Evolutionary conservation across 2,888 invertebrate genomes (phyloP).

Genomic region (Sesia apiformis): DNA sequence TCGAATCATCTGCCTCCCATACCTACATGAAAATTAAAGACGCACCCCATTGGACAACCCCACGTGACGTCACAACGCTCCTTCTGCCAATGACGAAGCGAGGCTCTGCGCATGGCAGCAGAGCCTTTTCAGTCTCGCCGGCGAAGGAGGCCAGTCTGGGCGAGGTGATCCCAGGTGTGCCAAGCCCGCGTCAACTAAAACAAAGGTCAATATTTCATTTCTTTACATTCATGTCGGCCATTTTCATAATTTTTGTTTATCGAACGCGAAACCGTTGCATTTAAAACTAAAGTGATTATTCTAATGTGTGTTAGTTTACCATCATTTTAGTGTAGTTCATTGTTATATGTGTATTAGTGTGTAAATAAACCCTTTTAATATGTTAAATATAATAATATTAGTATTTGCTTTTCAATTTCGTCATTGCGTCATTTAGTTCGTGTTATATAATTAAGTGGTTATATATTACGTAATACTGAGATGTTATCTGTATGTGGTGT

Average conservation of each 20-base stretch:
- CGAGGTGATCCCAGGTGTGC: constrained; percentile 66
- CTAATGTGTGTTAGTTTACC: too few species aligned
- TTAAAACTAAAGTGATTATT: too few species aligned
- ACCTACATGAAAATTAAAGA: constrained; percentile 65
- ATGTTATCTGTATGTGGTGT: constrained; percentile 10
- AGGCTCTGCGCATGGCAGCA: constrained; percentile 46
- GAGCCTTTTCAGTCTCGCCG: constrained; percentile 39
- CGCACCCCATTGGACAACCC: constrained; percentile 36
- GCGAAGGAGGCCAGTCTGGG: constrained; percentile 54
- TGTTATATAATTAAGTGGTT: constrained; percentile 21
- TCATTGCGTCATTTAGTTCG: not conserved
- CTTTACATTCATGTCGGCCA: constrained; percentile 21
- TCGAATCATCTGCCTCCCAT: constrained; percentile 50
- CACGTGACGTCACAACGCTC: constrained; percentile 51
- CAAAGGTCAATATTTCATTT: constrained; percentile 47
- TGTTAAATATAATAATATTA: not conserved
- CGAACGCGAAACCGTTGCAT: constrained; percentile 9
- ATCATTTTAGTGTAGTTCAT: too few species aligned
- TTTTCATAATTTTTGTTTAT: constrained; percentile 25
- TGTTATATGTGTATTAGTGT: not conserved
- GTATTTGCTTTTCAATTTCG: too few species aligned
- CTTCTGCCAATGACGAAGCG: constrained; percentile 45
- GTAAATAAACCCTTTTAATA: not conserved
- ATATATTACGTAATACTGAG: constrained; percentile 8
- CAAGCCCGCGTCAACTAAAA: constrained; percentile 46